Base-by-base conservation (phyloP, 2,888 invertebrate genomes). In the Tenthredo distinguenda region DNA sequence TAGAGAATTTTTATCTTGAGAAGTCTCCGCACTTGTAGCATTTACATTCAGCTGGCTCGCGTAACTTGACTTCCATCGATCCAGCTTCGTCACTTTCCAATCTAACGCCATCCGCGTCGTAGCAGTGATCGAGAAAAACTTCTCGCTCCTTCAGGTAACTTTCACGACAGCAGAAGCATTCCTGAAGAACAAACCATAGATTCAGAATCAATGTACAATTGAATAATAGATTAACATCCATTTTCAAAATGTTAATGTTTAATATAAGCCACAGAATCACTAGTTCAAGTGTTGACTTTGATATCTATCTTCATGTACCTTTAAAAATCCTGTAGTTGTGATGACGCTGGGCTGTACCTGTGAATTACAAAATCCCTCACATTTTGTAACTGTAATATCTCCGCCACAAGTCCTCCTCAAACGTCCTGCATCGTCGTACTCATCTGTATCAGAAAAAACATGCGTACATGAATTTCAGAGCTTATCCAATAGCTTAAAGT, bases 81-180 rank as follows among this genome's bases (percentile, higher is more conserved):
- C 96, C 96, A 89, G 95, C 94, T 50, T 96, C 96, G 89, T 96
- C 96, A 12, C 96, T 95, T 84, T 95, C 96, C 83, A 98, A 94
- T 87, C 97, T 95, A 37, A 97, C 94, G 3, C 98, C 98, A 93
- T 98, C 98, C 21, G 97, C 96, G 93, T 98, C 97, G 91, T 98
- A 98, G 93, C 98, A 98, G 90, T 98, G 97, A 18, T 96, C 96
- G 85, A 98, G 94, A 0, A 96, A 96, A 50, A 98, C 96, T 83
- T 96, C 94, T 88, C 98, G 95, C 91, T 98, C 97, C 86, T 97
- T 95, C 77, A 98, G 95, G 91, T 96, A 97, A 90, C 97, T 97
- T 93, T 98, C 98, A 85, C 98, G 95, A 91, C 98, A 98, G 94
- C 98, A 98, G 91, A 96, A 98, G 92, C 98, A 98, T 94, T 98